phyloP scores from a whole-genome alignment of 2,113 vertebrate genomes.

The Picathartes gymnocephalus region DNA sequence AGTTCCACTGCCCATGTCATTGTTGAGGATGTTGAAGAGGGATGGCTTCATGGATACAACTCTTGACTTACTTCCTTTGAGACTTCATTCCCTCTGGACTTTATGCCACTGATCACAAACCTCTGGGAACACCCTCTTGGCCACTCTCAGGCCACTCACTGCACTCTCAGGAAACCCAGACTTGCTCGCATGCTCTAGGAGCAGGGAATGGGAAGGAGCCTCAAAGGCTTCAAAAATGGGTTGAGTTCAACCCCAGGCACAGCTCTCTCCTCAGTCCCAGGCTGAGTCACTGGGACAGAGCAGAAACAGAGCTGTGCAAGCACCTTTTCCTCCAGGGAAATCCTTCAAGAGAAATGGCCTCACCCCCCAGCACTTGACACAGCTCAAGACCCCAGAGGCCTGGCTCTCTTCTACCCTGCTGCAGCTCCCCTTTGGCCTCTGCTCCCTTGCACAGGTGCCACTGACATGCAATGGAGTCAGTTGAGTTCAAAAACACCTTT shows the following conservation, averaged over 20 bases:
- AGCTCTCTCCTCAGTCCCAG: neutral
- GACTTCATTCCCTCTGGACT: too few relatives aligned
- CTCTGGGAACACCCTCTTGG: neutral
- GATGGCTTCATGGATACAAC: too few relatives aligned
- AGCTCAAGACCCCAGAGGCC: neutral
- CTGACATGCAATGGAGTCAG: too few relatives aligned
- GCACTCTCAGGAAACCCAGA: neutral
- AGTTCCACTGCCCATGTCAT: neutral
- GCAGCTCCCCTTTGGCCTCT: neutral
- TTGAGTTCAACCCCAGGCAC: neutral
- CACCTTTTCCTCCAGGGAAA: neutral
- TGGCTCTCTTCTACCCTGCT: neutral
- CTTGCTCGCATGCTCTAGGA: rapidly evolving
- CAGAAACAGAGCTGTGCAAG: neutral
- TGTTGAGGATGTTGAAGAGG: too few relatives aligned
- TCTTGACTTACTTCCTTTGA: too few relatives aligned
- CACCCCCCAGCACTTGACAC: neutral
- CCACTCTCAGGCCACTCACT: neutral
- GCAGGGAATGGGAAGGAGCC: neutral
- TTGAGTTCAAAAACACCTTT: neutral
- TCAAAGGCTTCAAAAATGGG: neutral
- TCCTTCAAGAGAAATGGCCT: too few relatives aligned
- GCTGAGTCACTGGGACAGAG: too few relatives aligned
- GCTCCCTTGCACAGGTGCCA: neutral
- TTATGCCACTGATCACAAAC: neutral